Evolutionary conservation across 2,888 invertebrate genomes (phyloP).

Genomic region (Euspilapteryx auroguttella): DNA sequence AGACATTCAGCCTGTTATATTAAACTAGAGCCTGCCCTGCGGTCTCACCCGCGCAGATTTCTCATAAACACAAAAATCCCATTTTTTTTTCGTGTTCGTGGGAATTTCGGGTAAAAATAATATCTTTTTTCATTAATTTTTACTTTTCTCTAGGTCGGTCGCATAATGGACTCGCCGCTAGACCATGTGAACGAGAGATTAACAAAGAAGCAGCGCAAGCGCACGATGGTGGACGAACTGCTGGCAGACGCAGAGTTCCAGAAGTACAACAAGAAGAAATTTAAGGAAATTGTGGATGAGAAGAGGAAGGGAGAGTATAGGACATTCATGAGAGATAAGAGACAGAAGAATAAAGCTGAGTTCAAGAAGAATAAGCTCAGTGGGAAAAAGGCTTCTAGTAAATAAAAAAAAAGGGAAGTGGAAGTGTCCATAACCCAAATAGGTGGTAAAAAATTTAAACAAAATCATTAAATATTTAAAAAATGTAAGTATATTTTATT

Average conservation of each 20-base stretch:
- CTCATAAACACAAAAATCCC: no score
- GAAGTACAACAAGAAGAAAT: slow-evolving; percentile 79
- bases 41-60: no score
- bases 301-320: slow-evolving; percentile 70
- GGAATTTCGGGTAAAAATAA: no score
- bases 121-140: no score
- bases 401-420: no score
- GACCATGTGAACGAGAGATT: slow-evolving; percentile 86
- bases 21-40: no score
- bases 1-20: no score
- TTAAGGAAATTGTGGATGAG: slow-evolving; percentile 74
- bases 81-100: no score
- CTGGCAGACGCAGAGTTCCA: slow-evolving; percentile 86
- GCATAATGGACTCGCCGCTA: slow-evolving; percentile 79
- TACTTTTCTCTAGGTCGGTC: slow-evolving; percentile 64
- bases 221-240: slow-evolving; percentile 91
- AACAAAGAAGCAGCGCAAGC: slow-evolving; percentile 83
- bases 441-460: no score
- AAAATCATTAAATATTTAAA: no score
- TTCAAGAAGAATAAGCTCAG: slow-evolving; percentile 36
- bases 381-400: slow-evolving; percentile 14
- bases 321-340: slow-evolving; percentile 74
- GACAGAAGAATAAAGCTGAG: slow-evolving; percentile 64
- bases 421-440: no score
- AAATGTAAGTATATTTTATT: no score